Evolutionary conservation across 2,113 vertebrate genomes (phyloP), one percentile per base, ranked within the genome.

Genomic region (Ovis canadensis): DNA sequence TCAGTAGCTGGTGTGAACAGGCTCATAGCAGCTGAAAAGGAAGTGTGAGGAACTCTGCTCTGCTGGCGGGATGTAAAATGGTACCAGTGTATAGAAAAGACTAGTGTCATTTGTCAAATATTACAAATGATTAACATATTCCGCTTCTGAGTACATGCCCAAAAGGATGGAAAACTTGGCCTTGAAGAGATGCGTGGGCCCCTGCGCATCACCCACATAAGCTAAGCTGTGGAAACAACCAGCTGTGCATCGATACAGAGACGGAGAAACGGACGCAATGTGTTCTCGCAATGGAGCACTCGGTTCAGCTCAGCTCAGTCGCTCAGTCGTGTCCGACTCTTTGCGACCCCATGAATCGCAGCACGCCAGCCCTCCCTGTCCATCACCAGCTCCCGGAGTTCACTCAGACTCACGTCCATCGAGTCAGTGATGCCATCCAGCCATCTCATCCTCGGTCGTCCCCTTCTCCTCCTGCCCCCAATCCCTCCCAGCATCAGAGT

Each of bases 211-310:
- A 80, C n/a, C 81, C 77, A 82, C 77, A 33, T 15, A 2, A 11
- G 17, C 48, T 3, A 16, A 82, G 31, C 9, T 12, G 48, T 5
- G 78, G 90, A 25, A 40, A 17, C 12, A 19, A 7, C 25, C 59
- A 48, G 15, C 27, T 16, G 33, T 10, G 10, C 78, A 1, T 48
- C 0, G 7, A 19, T 6, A 12, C 16, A 13, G 27, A n/a, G 13
- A 10, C 0, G 10, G 16, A 23, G 5, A 13, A 82, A 29, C 7
- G 36, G 23, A 6, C 1, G 1, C 4, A 0, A 7, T 9, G 23
- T 19, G 33, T 4, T 0, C 31, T 23, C 3, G 1, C 13, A 1
- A 9, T 3, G 52, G 17, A 45, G 16, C 3, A 6, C 14, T 29
- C 27, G 2, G 59, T 60, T 60, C 25, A 13, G 57, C 1, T 25